Percentiles rank a stretch among this genome's conserved stretches.
Conservation (phyloP, 2,797 vertebrate genomes). For the Gambusia yucatana region DNA sequence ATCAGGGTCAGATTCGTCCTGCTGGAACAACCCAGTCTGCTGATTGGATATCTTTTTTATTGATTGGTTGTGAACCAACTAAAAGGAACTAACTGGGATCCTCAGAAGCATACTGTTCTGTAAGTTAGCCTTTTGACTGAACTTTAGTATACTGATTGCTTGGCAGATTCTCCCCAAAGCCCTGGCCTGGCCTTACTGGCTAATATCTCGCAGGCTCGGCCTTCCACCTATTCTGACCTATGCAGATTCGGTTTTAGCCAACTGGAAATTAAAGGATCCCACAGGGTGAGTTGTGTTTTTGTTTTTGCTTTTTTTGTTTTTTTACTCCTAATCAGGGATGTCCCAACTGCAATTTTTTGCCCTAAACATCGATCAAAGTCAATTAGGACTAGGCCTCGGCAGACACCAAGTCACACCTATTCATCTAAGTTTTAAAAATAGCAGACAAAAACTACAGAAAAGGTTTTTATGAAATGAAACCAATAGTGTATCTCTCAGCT, state of each 20-base stretch:
- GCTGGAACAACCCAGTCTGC: not conserved
- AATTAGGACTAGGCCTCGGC: not conserved
- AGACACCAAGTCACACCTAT: not conserved
- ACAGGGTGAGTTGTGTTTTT: constrained; percentile 74
- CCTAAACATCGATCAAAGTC: not conserved
- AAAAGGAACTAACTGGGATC: not conserved
- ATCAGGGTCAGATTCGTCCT: constrained; percentile 9
- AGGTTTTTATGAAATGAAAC: not conserved
- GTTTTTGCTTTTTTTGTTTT: not conserved
- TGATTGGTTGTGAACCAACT: not conserved
- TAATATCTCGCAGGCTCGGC: constrained; percentile 83
- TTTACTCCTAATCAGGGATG: not conserved
- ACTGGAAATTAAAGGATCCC: constrained; percentile 88
- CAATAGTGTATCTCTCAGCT: not conserved
- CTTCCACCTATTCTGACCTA: constrained; percentile 89
- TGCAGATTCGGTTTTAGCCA: constrained; percentile 85
- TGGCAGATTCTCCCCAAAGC: constrained; percentile 67
- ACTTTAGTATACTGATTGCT: constrained; percentile 24
- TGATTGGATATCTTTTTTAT: constrained; percentile 5
- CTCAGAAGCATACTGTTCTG: not conserved
- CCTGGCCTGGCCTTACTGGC: constrained; percentile 84
- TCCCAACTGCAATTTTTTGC: not conserved
- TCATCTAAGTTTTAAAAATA: not conserved
- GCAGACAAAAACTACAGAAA: not conserved
- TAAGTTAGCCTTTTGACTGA: not conserved